A percentile compares a stretch with the other conserved stretches of the same genome.
These are phyloP conservation scores for Nesidiocoris tenuis DNA, from an alignment of 2,888 invertebrate species.

Conservation along the genomic window DNA sequence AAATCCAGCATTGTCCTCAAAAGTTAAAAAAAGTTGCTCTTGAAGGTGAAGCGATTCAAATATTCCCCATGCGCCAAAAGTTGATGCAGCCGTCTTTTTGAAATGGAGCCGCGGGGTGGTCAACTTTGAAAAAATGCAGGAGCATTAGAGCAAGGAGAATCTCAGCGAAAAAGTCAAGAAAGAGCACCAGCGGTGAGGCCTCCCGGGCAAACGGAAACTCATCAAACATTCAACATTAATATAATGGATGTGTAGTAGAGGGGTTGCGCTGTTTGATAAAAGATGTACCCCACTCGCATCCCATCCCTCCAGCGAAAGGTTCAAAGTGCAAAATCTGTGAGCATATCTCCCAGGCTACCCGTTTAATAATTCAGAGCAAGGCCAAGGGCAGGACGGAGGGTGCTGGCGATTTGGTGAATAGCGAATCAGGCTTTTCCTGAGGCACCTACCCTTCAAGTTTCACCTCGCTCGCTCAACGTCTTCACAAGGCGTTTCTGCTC, in stretches of 20 bases:
- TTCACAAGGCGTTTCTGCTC: not conserved
- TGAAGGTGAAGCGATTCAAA: too few relatives aligned
- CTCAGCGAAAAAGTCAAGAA: not conserved
- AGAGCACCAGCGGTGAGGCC: constrained; percentile 1
- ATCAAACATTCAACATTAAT: constrained; percentile 35
- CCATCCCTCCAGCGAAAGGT: constrained; percentile 14
- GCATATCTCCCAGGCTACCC: constrained; percentile 35
- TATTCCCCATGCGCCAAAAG: too few relatives aligned
- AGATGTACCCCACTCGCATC: constrained; percentile 22
- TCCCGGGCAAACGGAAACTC: constrained; percentile 27
- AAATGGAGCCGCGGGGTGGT: not conserved
- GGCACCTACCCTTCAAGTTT: not conserved
- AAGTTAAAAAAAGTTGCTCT: too few relatives aligned
- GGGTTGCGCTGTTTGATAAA: constrained; percentile 41
- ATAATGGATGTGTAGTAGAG: constrained; percentile 40
- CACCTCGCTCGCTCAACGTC: not conserved
- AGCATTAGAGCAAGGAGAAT: not conserved
- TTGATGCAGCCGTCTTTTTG: too few relatives aligned
- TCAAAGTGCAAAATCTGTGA: constrained; percentile 41
- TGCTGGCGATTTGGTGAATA: constrained; percentile 41
- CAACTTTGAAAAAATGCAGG: not conserved
- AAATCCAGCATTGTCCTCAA: too few relatives aligned
- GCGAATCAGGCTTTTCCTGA: constrained; percentile 15
- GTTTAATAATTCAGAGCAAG: constrained; percentile 14
- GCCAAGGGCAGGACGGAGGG: constrained; percentile 27